phyloP scores from a whole-genome alignment of 1,140 invertebrate genomes.

The Copidosoma floridanum region DNA sequence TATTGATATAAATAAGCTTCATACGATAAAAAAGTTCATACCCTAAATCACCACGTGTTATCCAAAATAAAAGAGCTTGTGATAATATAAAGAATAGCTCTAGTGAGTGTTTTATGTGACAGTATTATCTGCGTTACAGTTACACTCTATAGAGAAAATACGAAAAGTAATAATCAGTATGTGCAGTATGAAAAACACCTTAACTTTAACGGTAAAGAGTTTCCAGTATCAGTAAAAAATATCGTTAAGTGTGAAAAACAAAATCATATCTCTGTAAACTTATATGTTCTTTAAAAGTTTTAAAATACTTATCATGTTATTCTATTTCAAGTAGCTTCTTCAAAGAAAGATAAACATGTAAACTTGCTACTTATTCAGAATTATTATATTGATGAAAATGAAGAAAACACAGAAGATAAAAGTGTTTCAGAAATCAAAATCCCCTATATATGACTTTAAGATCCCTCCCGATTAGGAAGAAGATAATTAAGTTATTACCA shows the following conservation, averaged over 20 bases:
- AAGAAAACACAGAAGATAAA: background rate
- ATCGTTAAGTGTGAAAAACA: constrained; percentile 34
- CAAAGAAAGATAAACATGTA: constrained; percentile 33
- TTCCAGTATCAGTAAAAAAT: constrained; percentile 30
- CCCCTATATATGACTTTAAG: constrained; percentile 11
- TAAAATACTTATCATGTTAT: constrained; percentile 8
- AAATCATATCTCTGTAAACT: background rate
- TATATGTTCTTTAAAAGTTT: constrained; percentile 28
- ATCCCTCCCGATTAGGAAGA: constrained; percentile 7
- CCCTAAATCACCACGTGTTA: background rate
- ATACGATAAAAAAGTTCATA: background rate
- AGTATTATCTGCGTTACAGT: constrained; percentile 31
- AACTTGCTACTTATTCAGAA: constrained; percentile 35
- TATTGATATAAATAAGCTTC: background rate
- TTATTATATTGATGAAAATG: constrained; percentile 26
- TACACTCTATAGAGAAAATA: constrained; percentile 25
- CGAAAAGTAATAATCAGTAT: constrained; percentile 27
- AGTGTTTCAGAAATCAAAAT: background rate
- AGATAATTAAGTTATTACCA: background rate
- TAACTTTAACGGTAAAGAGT: constrained; percentile 36
- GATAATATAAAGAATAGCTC: too few species aligned
- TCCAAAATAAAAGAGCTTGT: too few species aligned
- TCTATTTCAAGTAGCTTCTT: constrained; percentile 27
- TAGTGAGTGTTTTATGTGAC: background rate
- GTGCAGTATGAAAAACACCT: constrained; percentile 23